Evolutionary conservation across 2,888 invertebrate species (phyloP), one percentile per base, ranked within the genome.

Genomic region (Danaus chrysippus): DNA sequence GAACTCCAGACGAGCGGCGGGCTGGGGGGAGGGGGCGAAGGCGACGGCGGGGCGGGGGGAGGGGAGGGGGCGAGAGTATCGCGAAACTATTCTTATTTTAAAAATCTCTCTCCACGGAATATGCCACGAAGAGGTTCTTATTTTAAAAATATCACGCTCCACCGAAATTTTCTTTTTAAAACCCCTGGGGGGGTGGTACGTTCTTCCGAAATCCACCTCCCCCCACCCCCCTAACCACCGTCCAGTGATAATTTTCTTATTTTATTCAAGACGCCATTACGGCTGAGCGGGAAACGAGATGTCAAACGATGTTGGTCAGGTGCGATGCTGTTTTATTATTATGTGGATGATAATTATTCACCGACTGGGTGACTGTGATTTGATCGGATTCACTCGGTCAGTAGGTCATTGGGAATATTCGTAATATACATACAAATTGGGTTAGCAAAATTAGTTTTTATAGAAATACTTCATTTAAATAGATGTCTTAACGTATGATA

Each of bases 21-120:
- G 70, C 69, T 61, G 65, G 74, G 76, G 85, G 73, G 76, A 83
- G 84, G 86, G 65, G 74, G 76, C 84, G 73, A 76, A 83, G 85
- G 86, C 87, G 84, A 86, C 85, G 90, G 85, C 90, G 88, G 89
- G 90, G 88, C 89, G 84, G 76, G 75, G 72, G 73, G 78, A 76
- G 76, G 63, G 70, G 70, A 2, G 8, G 65, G 74, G 76, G 84
- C 73, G 76, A 83, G 85, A 86, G 84, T 82, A 86, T 86, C 84
- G 86, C 86, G 83, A 89, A 91, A 91, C 90, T 91, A 90, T 90
- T 90, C 89, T 90, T 89, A 89, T 90, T 90, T 91, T 88, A 90
- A 88, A n/a, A 90, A 90, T 87, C 87, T 87, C 84, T 87, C 89
- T 87, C 89, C 83, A 86, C 88, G 90, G 90, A 90, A 89, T 89